Evolutionary conservation across 2,888 invertebrate species (phyloP), one percentile per base, ranked within the genome.

Genomic region (Lochmaea crataegi): DNA sequence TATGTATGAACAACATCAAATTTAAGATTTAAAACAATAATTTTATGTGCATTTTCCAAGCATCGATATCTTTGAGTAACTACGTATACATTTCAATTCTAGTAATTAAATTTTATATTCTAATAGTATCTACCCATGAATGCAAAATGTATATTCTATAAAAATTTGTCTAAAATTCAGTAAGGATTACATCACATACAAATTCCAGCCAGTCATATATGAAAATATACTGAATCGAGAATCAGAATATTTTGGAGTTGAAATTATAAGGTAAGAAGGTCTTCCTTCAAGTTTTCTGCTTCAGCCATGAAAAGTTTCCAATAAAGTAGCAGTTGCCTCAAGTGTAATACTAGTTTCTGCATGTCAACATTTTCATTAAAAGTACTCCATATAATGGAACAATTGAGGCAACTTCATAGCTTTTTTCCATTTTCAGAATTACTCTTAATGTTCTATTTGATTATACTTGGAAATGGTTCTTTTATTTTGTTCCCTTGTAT

Each of bases 401-500:
- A 78, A 78, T 77, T 78, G 80, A 80, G 75, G 80, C 80, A 80
- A 76, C 78, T 77, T 41, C 65, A 65, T 66, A 76, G 18, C 48
- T 73, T 73, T 78, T 72, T 78, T 72, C 72, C 71, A 18, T 64
- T 68, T 61, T 73, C 26, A 26, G n/a, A 18, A 67, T 71, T 64
- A 68, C 70, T 73, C 69, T 71, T 12, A 57, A 53, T 65, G 32
- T 32, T 65, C 65, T 41, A 42, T 26, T 48, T 57, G 45, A 72
- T 48, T 65, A 71, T 65, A 71, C 51, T 69, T 69, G 41, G 56
- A 64, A 68, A 53, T 38, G 56, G 41, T 69, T 69, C 45, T 56
- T 32, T 66, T 22, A 64, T 64, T 42, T 42, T 45, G 45, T 41
- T 48, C 7, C 22, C 22, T 10, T 65, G 45, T 51, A 58, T 58